These are phyloP conservation scores for Thamnophis elegans DNA, from an alignment of 2,797 vertebrate species.

Conservation along the genomic window DNA sequence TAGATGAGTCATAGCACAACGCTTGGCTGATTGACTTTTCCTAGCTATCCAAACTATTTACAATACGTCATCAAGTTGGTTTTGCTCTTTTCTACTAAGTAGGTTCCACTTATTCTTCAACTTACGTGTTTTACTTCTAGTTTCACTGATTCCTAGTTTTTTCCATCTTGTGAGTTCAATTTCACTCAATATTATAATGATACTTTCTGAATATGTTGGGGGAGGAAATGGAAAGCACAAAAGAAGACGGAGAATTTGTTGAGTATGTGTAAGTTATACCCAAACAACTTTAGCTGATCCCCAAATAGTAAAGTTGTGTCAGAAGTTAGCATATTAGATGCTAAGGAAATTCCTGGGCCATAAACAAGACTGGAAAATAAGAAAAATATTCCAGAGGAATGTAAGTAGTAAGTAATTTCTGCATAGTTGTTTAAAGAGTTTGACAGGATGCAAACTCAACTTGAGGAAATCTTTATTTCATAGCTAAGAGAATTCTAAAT, in stretches of 20 bases:
- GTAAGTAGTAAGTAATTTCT: neutral
- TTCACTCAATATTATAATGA: neutral
- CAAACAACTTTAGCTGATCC: neutral
- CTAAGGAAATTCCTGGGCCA: neutral
- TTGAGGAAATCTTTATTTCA: neutral
- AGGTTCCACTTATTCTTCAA: neutral
- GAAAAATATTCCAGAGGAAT: neutral
- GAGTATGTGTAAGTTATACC: neutral
- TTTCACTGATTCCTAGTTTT: neutral
- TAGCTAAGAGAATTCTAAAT: neutral
- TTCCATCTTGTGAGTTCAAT: neutral
- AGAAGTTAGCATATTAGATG: neutral
- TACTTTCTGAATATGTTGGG: neutral
- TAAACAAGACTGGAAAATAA: neutral
- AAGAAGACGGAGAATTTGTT: neutral
- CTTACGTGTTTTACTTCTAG: neutral
- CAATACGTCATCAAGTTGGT: conserved; percentile 18
- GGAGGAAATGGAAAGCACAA: neutral
- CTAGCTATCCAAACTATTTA: conserved; percentile 33
- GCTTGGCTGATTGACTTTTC: conserved; percentile 23
- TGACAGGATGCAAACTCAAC: neutral
- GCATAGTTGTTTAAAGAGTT: neutral
- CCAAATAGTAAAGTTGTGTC: neutral
- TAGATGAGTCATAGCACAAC: conserved; percentile 22
- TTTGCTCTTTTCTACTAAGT: conserved; percentile 8